Conservation (phyloP, 2,113 vertebrate genomes). For the Eretmochelys imbricata region DNA sequence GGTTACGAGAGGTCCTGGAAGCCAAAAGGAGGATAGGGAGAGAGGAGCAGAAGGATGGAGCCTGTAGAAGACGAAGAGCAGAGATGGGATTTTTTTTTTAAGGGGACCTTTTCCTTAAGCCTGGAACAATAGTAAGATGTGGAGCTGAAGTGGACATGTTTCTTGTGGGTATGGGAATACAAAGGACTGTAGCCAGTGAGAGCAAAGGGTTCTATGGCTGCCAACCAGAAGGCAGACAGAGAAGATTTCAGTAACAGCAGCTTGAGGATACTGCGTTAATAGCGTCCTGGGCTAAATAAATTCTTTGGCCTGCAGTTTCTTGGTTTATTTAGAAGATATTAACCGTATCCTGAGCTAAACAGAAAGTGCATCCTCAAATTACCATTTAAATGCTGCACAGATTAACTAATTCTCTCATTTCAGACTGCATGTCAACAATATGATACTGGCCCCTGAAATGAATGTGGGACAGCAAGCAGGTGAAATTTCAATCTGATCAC, state of each 20-base stretch:
- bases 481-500: too few relatives aligned
- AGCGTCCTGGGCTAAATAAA: background rate
- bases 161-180: background rate
- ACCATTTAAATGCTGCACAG: background rate
- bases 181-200: background rate
- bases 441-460: background rate
- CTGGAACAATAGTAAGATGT: background rate
- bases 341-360: background rate
- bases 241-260: background rate
- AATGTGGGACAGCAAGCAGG: too few relatives aligned
- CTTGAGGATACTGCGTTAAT: fast-evolving
- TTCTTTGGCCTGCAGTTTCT: background rate
- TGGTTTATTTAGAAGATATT: background rate
- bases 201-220: background rate
- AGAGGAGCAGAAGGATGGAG: background rate
- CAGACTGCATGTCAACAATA: background rate
- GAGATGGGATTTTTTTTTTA: background rate
- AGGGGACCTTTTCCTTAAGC: background rate
- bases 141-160: background rate
- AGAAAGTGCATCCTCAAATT: background rate
- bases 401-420: background rate
- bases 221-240: background rate
- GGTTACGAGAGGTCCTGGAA: background rate
- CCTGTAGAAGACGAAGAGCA: background rate
- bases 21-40: background rate